Percentiles rank a stretch among this genome's conserved stretches.
Evolutionary conservation across 2,888 invertebrate species (phyloP).

Genomic region (Lithophane leautieri): DNA sequence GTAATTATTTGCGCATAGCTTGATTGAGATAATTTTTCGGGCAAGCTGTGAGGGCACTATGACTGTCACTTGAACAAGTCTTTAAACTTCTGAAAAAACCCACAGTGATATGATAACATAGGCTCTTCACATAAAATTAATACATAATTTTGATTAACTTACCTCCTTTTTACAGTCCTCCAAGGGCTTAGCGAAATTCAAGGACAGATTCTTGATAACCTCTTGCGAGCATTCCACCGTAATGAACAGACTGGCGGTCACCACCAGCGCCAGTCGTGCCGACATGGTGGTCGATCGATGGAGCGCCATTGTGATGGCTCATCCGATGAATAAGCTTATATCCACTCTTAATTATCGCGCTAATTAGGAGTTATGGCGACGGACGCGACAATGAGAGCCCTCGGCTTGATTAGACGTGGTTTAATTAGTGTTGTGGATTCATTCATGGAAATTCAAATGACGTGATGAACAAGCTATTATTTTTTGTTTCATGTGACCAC

Average conservation of each 20-base stretch:
- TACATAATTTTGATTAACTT: not conserved
- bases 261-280: slow-evolving; percentile 56
- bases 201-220: slow-evolving; percentile 69
- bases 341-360: slow-evolving; percentile 43
- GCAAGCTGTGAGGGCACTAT: not conserved
- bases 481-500: not conserved
- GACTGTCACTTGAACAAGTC: not conserved
- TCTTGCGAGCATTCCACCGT: slow-evolving; percentile 72
- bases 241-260: slow-evolving; percentile 54
- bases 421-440: slow-evolving; percentile 44
- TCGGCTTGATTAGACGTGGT: slow-evolving; percentile 38
- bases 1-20: not conserved
- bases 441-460: slow-evolving; percentile 48
- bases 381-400: slow-evolving; percentile 33
- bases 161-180: slow-evolving; percentile 77
- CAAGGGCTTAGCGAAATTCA: slow-evolving; percentile 72
- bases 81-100: not conserved
- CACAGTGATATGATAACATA: too few relatives aligned
- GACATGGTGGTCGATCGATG: slow-evolving; percentile 41
- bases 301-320: slow-evolving; percentile 31
- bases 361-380: slow-evolving; percentile 41
- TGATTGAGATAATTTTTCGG: not conserved
- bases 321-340: slow-evolving; percentile 38
- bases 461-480: slow-evolving; percentile 14
- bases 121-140: not conserved